phyloP scores from a whole-genome alignment of 37 sponge, comb jelly and placozoan species.

The Petrosia ficiformis region DNA sequence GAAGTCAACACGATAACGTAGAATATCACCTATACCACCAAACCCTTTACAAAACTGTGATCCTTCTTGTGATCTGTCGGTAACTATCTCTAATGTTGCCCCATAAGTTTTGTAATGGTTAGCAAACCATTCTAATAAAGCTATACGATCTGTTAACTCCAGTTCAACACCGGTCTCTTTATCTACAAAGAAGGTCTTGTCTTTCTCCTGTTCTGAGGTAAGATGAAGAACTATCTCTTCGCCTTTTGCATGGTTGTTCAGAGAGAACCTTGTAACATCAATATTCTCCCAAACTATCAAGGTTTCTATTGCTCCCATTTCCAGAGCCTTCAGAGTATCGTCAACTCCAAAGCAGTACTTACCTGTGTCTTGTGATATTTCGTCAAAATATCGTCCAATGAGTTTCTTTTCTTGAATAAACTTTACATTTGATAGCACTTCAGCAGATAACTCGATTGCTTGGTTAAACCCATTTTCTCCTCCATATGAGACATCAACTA shows the following conservation, averaged over 20 bases:
- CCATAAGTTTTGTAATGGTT: conserved; percentile 97
- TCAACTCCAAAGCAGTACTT: conserved; percentile 96
- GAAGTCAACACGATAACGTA: conserved; percentile 96
- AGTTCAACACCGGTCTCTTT: conserved; percentile 91
- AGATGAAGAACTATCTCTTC: conserved; percentile 80
- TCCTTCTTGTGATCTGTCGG: conserved; percentile 98
- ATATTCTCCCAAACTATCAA: conserved; percentile 99
- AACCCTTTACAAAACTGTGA: conserved; percentile 99
- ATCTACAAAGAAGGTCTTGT: conserved; percentile 90
- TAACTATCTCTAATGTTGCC: conserved; percentile 94
- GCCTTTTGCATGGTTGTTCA: conserved; percentile 88
- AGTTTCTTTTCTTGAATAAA: conserved; percentile 99
- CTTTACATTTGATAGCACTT: conserved; percentile 95
- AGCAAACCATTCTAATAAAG: conserved; percentile 96
- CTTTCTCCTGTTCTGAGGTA: conserved; percentile 94
- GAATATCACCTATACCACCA: conserved; percentile 96
- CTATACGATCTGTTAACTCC: conserved; percentile 85
- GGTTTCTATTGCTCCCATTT: conserved; percentile 96
- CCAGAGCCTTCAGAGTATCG: conserved; percentile 92
- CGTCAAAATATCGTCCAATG: conserved; percentile 96
- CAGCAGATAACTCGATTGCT: conserved; percentile 94
- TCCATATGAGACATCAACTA: conserved; percentile 97
- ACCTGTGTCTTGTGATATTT: conserved; percentile 99
- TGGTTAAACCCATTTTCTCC: conserved; percentile 99
- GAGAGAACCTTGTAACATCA: conserved; percentile 73